Conservation (phyloP, 2,888 invertebrate species). For the Noctua janthe region DNA sequence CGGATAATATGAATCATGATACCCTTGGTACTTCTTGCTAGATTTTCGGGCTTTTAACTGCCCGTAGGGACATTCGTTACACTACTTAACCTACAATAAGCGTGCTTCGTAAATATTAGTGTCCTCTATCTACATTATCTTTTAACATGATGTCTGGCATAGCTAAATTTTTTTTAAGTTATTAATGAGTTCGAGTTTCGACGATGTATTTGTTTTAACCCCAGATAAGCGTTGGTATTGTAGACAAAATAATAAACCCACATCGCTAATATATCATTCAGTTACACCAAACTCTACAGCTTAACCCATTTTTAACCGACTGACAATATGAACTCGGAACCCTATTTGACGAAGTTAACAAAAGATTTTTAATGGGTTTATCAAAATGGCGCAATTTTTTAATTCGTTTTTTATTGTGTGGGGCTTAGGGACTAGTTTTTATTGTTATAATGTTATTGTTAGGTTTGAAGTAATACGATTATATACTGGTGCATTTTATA, state of each 20-base stretch:
- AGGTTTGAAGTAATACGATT: constrained; percentile 57
- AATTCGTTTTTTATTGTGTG: constrained; percentile 62
- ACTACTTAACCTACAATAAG: neutral
- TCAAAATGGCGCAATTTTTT: constrained; percentile 64
- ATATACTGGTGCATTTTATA: constrained; percentile 56
- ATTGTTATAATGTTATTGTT: constrained; percentile 61
- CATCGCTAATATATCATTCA: constrained; percentile 47
- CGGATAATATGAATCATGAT: too few species aligned
- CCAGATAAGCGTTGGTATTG: constrained; percentile 14
- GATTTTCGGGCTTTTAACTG: neutral
- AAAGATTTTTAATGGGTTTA: constrained; percentile 59
- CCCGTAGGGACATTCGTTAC: neutral
- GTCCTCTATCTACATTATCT: neutral
- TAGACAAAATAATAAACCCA: constrained; percentile 41
- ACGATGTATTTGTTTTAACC: constrained; percentile 18
- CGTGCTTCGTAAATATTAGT: neutral
- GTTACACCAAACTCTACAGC: constrained; percentile 32
- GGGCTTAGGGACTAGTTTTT: constrained; percentile 49
- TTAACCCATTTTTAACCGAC: constrained; percentile 61
- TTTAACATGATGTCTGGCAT: neutral
- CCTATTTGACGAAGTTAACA: constrained; percentile 46
- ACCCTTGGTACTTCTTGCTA: neutral
- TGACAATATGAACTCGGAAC: constrained; percentile 51
- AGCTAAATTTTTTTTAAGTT: neutral
- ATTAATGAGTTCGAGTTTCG: neutral